Conservation (phyloP, 1,140 invertebrate genomes). For the Hycleus phaleratus region DNA sequence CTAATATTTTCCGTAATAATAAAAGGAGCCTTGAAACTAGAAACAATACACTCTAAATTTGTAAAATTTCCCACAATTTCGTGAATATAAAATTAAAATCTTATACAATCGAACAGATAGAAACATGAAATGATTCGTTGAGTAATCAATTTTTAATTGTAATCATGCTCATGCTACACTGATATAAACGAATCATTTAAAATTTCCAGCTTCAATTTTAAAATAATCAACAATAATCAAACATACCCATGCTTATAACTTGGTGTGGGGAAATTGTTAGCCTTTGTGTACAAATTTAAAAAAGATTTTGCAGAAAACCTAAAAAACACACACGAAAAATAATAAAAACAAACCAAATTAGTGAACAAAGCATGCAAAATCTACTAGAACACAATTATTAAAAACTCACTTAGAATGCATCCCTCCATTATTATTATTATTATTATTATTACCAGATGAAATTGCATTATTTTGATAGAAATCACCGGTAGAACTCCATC, state of each 20-base stretch:
- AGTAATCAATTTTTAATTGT: too few species aligned
- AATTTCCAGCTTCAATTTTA: neutral
- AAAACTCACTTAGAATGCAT: constrained; percentile 35
- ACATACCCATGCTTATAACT: constrained; percentile 57
- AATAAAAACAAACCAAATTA: constrained; percentile 27
- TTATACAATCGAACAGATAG: too few species aligned
- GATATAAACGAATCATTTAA: too few species aligned
- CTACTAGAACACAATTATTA: neutral
- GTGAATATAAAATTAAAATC: too few species aligned
- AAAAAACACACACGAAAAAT: constrained; percentile 42
- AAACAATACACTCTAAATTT: too few species aligned
- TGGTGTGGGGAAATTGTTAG: constrained; percentile 46
- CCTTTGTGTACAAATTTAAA: constrained; percentile 53
- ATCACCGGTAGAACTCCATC: constrained; percentile 78
- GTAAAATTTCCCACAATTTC: too few species aligned
- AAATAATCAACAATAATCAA: constrained; percentile 23
- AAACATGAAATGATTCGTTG: too few species aligned
- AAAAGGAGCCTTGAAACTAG: too few species aligned
- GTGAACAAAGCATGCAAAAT: constrained; percentile 10
- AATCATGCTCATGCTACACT: too few species aligned
- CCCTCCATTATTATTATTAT: constrained; percentile 12
- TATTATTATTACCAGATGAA: neutral
- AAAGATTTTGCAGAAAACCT: constrained; percentile 57
- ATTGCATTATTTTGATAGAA: constrained; percentile 44
- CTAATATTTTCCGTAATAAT: too few species aligned